A percentile compares a stretch with the other conserved stretches of the same genome.
Conservation (phyloP, 2,888 invertebrate species). For the Cactoblastis cactorum region DNA sequence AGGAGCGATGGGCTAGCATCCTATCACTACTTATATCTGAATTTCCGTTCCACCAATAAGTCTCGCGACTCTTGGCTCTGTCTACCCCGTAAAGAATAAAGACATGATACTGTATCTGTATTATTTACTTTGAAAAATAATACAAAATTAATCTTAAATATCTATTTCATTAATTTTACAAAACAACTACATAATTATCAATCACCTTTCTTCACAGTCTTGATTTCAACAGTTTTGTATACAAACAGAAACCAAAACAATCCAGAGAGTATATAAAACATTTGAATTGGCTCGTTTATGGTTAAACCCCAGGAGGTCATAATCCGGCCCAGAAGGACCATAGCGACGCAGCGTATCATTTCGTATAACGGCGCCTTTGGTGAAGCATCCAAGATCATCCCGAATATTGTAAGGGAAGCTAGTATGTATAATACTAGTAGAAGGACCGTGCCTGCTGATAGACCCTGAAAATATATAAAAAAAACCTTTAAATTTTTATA, state of each 20-base stretch:
- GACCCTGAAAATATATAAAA: conserved; percentile 56
- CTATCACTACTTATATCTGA: no score
- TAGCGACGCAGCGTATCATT: conserved; percentile 75
- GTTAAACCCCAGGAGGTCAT: conserved; percentile 22
- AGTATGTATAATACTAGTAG: conserved; percentile 79
- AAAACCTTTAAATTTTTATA: no score
- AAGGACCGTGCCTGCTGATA: conserved; percentile 69
- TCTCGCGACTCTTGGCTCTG: no score
- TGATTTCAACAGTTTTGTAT: conserved; percentile 65
- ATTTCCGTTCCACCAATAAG: no score
- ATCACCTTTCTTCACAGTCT: conserved; percentile 35
- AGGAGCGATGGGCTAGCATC: no score
- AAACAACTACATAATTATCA: no score
- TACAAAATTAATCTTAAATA: no score
- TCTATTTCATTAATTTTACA: no score
- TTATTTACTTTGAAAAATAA: no score
- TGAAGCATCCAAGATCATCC: conserved; percentile 82
- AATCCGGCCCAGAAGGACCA: conserved; percentile 51
- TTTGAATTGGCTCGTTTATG: conserved; percentile 47
- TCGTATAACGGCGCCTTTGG: conserved; percentile 79
- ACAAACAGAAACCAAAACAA: conserved; percentile 77
- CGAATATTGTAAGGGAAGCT: conserved; percentile 81
- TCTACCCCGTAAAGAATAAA: no score
- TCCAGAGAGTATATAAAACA: conserved; percentile 71
- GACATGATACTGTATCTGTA: no score